Conservation (phyloP, 92 coral and sea anemone species). For the Pocillopora grandis region DNA sequence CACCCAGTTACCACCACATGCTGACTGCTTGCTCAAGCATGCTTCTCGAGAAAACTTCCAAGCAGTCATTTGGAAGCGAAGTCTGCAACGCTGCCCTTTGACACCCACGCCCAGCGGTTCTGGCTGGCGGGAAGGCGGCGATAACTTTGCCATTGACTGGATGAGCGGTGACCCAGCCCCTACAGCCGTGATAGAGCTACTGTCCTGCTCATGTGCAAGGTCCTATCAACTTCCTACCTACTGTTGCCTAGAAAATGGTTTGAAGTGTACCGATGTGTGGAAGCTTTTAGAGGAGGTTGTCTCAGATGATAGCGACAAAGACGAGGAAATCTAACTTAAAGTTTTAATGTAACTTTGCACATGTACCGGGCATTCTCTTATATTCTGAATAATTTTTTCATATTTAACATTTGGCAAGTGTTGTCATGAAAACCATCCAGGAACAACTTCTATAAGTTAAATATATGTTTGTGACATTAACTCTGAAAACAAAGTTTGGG, state of each 20-base stretch:
- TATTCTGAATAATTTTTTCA: background rate
- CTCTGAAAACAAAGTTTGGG: background rate
- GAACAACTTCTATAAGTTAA: background rate
- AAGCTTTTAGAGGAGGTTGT: constrained; percentile 4
- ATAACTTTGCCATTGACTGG: constrained; percentile 48
- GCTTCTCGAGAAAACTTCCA: constrained; percentile 51
- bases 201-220: constrained; percentile 49
- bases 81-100: constrained; percentile 34
- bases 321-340: too few species aligned
- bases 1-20: constrained; percentile 14
- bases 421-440: constrained; percentile 11
- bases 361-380: background rate
- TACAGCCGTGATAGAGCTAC: constrained; percentile 46
- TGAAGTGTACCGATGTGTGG: constrained; percentile 55
- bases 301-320: too few species aligned
- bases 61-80: constrained; percentile 50
- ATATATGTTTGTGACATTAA: background rate
- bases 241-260: constrained; percentile 51
- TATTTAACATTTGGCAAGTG: background rate
- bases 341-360: too few species aligned
- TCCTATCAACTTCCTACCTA: constrained; percentile 37
- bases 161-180: constrained; percentile 53
- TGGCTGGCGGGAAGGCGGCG: constrained; percentile 52
- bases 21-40: constrained; percentile 24
- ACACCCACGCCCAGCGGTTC: constrained; percentile 38